These are phyloP conservation scores for Ditylenchus weischeri DNA, from an alignment of 2,888 invertebrate genomes.

Conservation along the genomic window DNA sequence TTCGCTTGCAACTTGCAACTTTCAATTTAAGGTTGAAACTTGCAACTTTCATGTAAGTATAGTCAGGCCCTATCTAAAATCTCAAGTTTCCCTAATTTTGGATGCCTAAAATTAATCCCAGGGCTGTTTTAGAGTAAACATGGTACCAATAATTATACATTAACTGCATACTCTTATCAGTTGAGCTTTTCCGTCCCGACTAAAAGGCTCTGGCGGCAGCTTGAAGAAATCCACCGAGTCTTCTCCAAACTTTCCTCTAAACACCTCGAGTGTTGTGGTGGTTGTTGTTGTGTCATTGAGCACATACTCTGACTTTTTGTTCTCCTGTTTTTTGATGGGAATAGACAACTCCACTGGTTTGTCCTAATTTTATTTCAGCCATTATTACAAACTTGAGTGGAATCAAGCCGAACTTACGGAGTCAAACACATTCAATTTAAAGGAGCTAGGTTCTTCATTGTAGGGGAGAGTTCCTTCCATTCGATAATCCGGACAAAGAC, in stretches of 20 bases:
- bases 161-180: not conserved
- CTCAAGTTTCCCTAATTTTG: too few species aligned
- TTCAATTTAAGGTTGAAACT: too few species aligned
- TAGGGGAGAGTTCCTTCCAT: too few species aligned
- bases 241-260: slow-evolving; percentile 26
- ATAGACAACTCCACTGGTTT: slow-evolving; percentile 6
- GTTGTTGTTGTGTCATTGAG: slow-evolving; percentile 37
- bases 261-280: slow-evolving; percentile 37
- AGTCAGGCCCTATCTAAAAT: too few species aligned
- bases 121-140: too few species aligned
- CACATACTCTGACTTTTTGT: slow-evolving; percentile 12
- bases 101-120: too few species aligned
- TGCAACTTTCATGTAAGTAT: too few species aligned
- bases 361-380: not conserved
- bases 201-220: slow-evolving; percentile 29
- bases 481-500: too few species aligned
- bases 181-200: slow-evolving; percentile 16
- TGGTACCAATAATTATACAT: too few species aligned
- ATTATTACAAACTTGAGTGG: not conserved
- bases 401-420: not conserved
- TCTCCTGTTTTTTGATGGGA: not conserved
- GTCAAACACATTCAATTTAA: slow-evolving; percentile 10
- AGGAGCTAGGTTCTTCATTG: not conserved
- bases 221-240: slow-evolving; percentile 33
- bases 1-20: too few species aligned